phyloP scores from a whole-genome alignment of 2,797 vertebrate species.

The Siniperca undulata region DNA sequence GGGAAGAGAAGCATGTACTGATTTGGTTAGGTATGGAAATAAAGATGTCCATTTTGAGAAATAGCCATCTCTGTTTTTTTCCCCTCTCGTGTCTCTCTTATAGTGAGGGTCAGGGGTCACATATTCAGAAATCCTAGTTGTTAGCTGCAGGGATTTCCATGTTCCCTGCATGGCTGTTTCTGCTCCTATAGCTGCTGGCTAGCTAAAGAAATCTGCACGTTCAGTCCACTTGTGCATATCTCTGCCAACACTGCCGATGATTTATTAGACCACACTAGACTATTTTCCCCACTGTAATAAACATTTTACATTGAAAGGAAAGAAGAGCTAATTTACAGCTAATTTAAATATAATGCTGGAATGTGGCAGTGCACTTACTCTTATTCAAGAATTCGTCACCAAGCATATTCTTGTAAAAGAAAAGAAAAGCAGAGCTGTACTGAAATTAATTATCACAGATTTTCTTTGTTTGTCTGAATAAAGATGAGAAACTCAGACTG shows the following conservation, averaged over 20 bases:
- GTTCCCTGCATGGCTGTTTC: conserved; percentile 42
- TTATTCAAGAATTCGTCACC: conserved; percentile 17
- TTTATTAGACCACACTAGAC: conserved; percentile 37
- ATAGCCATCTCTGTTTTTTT: not conserved
- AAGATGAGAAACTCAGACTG: not conserved
- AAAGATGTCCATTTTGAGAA: conserved; percentile 49
- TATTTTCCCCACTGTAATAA: conserved; percentile 30
- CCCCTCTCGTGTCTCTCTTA: conserved; percentile 17
- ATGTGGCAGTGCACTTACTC: conserved; percentile 2
- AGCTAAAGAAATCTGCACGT: conserved; percentile 40
- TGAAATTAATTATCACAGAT: not conserved
- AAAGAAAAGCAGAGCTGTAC: not conserved
- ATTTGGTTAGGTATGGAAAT: conserved; percentile 7
- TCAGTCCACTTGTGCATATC: conserved; percentile 36
- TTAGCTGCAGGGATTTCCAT: conserved; percentile 50
- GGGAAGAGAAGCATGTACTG: conserved; percentile 16
- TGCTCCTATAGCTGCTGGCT: conserved; percentile 47
- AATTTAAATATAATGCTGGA: conserved; percentile 29
- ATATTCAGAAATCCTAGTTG: conserved; percentile 44
- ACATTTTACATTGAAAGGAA: conserved; percentile 26
- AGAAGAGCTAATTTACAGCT: conserved; percentile 10
- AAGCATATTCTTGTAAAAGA: not conserved
- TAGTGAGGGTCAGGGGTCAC: conserved; percentile 35
- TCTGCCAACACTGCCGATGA: conserved; percentile 50
- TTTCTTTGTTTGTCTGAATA: conserved; percentile 1